Evolutionary conservation across 2,888 invertebrate species (phyloP).

Genomic region (Gymnocheta viridis): DNA sequence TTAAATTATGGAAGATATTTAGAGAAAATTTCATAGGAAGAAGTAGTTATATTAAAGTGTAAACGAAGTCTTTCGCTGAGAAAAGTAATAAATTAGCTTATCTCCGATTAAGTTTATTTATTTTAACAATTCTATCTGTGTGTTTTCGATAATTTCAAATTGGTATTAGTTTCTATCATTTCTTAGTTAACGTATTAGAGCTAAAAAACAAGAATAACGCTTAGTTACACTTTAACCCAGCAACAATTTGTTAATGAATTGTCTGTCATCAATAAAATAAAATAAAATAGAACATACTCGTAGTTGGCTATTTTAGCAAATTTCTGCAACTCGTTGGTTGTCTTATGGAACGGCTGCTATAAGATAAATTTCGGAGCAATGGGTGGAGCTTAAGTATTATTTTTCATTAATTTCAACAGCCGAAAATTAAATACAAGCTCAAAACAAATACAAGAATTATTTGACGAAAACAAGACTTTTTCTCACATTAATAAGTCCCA

Average conservation of each 20-base stretch:
- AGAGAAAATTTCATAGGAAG: neutral
- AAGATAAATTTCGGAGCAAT: too few relatives aligned
- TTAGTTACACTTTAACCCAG: neutral
- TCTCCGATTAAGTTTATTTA: neutral
- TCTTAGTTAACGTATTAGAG: neutral
- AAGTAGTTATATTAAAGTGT: neutral
- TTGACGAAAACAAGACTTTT: constrained; percentile 24
- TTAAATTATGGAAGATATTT: neutral
- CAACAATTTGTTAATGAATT: too few relatives aligned
- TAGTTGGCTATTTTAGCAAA: too few relatives aligned
- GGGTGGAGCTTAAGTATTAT: neutral
- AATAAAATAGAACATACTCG: too few relatives aligned
- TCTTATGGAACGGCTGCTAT: too few relatives aligned
- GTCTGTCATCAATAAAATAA: too few relatives aligned
- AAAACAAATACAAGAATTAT: constrained; percentile 14
- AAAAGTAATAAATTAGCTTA: constrained; percentile 27
- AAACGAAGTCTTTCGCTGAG: neutral
- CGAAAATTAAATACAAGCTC: constrained; percentile 16
- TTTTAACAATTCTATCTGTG: neutral
- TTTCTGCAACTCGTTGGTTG: too few relatives aligned
- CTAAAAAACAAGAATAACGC: neutral
- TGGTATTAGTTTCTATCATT: constrained; percentile 12
- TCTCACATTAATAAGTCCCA: constrained; percentile 27
- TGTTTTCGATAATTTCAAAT: neutral
- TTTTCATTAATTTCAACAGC: constrained; percentile 16